These are phyloP conservation scores for Mus pahari DNA, from an alignment of 2,113 vertebrate species.

Conservation along the genomic window DNA sequence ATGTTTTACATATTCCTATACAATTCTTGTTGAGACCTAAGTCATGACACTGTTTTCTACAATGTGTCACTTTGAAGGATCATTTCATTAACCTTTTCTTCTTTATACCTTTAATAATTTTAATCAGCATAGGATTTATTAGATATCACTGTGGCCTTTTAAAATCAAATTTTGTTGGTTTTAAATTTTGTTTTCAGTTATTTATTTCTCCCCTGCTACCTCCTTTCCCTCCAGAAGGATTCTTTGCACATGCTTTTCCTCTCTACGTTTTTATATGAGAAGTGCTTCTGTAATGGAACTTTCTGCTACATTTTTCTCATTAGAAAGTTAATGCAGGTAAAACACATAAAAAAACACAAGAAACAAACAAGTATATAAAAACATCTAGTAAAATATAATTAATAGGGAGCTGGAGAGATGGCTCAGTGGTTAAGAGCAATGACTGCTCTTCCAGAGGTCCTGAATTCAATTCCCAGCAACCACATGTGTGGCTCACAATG, in stretches of 20 bases:
- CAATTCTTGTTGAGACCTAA: not conserved
- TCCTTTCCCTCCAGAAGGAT: rapidly evolving
- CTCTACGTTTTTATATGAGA: not conserved
- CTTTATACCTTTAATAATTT: not conserved
- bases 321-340: not conserved
- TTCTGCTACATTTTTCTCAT: not conserved
- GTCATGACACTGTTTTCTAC: too few species aligned
- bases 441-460: too few species aligned
- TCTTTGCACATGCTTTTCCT: not conserved
- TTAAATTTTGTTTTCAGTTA: not conserved
- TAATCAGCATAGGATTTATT: not conserved
- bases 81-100: not conserved
- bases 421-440: too few species aligned
- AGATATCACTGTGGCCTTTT: not conserved
- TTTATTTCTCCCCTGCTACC: not conserved
- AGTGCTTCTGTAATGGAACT: not conserved
- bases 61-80: not conserved
- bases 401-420: too few species aligned
- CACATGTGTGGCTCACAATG: too few species aligned
- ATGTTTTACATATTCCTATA: not conserved
- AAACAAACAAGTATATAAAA: not conserved
- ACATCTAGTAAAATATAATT: not conserved
- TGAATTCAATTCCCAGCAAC: too few species aligned
- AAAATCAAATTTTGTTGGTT: too few species aligned
- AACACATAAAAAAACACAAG: not conserved